Percentiles rank a stretch among this genome's conserved stretches.
phyloP scores from a whole-genome alignment of 2,113 vertebrate genomes.

The Vireo altiloquus region DNA sequence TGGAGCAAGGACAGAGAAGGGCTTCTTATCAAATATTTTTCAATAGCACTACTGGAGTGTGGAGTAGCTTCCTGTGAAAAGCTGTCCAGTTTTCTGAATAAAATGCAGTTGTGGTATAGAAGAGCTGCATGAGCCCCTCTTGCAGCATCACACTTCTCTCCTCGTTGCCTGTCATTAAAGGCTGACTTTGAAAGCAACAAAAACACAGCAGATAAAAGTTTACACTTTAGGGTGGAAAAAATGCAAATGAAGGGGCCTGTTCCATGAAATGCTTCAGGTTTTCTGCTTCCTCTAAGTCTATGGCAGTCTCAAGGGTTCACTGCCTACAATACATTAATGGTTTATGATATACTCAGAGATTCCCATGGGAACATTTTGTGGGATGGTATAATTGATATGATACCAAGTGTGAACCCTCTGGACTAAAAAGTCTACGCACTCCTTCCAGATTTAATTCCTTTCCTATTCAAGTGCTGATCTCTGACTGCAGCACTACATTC shows the following conservation, averaged over 20 bases:
- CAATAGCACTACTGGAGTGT: background rate
- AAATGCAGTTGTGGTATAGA: background rate
- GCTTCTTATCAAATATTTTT: background rate
- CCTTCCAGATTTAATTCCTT: background rate
- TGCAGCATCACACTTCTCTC: background rate
- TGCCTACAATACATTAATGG: background rate
- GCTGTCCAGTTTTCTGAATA: background rate
- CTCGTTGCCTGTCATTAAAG: background rate
- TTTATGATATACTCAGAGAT: background rate
- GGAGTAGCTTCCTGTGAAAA: background rate
- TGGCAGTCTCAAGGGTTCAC: background rate
- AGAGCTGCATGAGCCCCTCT: background rate
- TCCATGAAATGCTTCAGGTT: background rate
- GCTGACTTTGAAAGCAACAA: background rate
- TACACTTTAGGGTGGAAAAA: background rate
- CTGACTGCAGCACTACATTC: background rate
- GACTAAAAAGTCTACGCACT: rapidly evolving
- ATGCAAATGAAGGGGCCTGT: background rate
- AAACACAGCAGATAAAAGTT: background rate
- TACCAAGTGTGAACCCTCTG: background rate
- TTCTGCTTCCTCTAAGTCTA: background rate
- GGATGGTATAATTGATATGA: background rate
- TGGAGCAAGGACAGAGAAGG: background rate
- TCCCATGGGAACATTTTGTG: background rate
- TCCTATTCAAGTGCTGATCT: background rate